phyloP scores from a whole-genome alignment of 2,888 invertebrate genomes.

The Eristalis pertinax region DNA sequence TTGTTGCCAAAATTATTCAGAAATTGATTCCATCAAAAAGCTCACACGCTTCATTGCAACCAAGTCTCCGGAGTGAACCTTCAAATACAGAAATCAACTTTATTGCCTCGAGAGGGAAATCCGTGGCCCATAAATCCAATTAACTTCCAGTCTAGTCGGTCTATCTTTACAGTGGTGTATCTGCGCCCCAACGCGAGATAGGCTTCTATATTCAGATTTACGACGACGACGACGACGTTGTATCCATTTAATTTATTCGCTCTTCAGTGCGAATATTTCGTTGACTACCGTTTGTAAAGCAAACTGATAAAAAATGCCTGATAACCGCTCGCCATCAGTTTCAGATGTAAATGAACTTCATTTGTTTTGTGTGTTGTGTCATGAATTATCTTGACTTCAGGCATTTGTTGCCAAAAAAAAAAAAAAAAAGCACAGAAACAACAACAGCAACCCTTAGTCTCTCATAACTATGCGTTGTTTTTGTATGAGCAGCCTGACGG shows the following conservation, averaged over 20 bases:
- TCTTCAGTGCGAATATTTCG: conserved; percentile 12
- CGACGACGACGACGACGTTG: not conserved
- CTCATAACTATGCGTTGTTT: not conserved
- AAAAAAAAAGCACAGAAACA: not conserved
- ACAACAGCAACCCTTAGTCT: no score
- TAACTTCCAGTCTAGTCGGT: not conserved
- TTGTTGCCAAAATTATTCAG: no score
- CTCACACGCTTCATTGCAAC: no score
- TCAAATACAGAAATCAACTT: not conserved
- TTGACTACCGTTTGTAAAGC: not conserved
- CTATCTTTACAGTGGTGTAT: not conserved
- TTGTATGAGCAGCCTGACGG: not conserved
- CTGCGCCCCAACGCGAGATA: not conserved
- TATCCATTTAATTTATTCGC: not conserved
- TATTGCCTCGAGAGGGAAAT: not conserved
- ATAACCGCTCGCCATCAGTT: conserved; percentile 15
- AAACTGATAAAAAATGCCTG: conserved; percentile 24
- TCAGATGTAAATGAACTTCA: conserved; percentile 32
- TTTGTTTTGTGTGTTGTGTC: not conserved
- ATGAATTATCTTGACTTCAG: not conserved
- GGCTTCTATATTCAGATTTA: not conserved
- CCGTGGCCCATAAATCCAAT: not conserved
- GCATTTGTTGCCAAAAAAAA: not conserved
- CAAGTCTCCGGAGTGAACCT: no score
- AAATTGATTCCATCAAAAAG: no score